Percentiles rank a stretch among this genome's conserved stretches.
Evolutionary conservation across 1,140 invertebrate species (phyloP).

Genomic region (Neodiprion pinetum): DNA sequence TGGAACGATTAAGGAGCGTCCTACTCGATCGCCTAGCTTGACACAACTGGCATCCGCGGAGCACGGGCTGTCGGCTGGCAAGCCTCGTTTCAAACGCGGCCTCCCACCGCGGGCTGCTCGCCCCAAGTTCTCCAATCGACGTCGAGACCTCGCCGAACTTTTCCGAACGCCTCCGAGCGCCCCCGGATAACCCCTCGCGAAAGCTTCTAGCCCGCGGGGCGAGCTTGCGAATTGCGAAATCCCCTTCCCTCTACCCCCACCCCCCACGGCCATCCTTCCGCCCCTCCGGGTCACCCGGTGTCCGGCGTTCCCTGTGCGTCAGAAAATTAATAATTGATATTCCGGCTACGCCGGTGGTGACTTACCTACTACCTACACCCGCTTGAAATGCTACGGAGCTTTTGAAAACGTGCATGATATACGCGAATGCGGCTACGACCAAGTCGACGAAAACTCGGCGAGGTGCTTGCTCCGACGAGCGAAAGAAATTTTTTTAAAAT

Average conservation of each 20-base stretch:
- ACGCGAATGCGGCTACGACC: no score
- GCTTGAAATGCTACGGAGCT: no score
- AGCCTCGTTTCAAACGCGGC: constrained; percentile 14
- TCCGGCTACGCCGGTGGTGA: not conserved
- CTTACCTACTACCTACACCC: not conserved
- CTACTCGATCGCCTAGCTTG: constrained; percentile 62
- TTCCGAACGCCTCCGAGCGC: constrained; percentile 18
- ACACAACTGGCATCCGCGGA: constrained; percentile 57
- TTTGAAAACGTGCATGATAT: no score
- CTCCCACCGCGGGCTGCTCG: constrained; percentile 6
- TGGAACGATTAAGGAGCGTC: constrained; percentile 60
- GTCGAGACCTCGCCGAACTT: not conserved
- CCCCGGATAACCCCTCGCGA: constrained; percentile 18
- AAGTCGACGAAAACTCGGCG: no score
- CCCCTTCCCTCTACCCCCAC: constrained; percentile 34
- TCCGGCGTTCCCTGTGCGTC: not conserved
- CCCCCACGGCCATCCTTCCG: constrained; percentile 26
- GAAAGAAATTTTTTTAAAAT: no score
- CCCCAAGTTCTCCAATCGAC: constrained; percentile 21
- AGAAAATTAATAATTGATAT: constrained; percentile 4
- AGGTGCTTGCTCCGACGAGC: no score
- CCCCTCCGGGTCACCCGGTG: not conserved
- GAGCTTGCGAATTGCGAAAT: constrained; percentile 38
- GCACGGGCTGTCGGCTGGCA: constrained; percentile 33
- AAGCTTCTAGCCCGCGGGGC: constrained; percentile 24